phyloP scores from a whole-genome alignment of 2,888 invertebrate species.

The Drosophila recens region DNA sequence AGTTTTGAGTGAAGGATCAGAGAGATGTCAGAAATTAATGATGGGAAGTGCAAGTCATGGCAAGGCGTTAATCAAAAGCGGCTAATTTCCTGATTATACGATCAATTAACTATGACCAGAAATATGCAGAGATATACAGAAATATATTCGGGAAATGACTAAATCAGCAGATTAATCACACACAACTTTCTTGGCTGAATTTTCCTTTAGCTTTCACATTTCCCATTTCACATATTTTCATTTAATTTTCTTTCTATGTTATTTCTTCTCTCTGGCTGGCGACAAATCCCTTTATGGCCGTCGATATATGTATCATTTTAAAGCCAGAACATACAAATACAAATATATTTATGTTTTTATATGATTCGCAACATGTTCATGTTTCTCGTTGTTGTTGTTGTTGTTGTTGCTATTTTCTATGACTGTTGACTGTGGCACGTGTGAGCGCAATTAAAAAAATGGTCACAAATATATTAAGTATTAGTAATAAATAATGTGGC shows the following conservation, averaged over 20 bases:
- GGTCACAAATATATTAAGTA: conserved; percentile 69
- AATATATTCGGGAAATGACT: conserved; percentile 42
- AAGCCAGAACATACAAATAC: conserved; percentile 46
- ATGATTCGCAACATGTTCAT: conserved; percentile 20
- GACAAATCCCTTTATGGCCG: conserved; percentile 73
- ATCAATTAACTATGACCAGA: conserved; percentile 49
- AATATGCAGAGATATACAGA: conserved; percentile 14
- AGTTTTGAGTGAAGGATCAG: conserved; percentile 15
- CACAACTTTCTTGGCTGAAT: conserved; percentile 41
- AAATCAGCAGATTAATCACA: conserved; percentile 60
- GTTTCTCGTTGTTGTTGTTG: conserved; percentile 1
- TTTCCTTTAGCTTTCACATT: conserved; percentile 20
- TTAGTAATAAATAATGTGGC: conserved; percentile 73
- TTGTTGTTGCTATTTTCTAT: conserved; percentile 20
- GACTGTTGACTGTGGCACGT: conserved; percentile 58
- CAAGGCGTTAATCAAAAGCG: conserved; percentile 36
- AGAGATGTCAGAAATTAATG: background rate
- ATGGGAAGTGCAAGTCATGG: conserved; percentile 35
- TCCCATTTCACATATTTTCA: conserved; percentile 2
- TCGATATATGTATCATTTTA: conserved; percentile 73
- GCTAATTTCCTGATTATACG: conserved; percentile 56
- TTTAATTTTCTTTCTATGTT: background rate
- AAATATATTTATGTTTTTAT: conserved; percentile 25
- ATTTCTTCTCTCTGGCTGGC: conserved; percentile 33
- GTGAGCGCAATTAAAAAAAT: conserved; percentile 73